Conservation (phyloP, 2,888 invertebrate genomes). For the Apeira syringaria region DNA sequence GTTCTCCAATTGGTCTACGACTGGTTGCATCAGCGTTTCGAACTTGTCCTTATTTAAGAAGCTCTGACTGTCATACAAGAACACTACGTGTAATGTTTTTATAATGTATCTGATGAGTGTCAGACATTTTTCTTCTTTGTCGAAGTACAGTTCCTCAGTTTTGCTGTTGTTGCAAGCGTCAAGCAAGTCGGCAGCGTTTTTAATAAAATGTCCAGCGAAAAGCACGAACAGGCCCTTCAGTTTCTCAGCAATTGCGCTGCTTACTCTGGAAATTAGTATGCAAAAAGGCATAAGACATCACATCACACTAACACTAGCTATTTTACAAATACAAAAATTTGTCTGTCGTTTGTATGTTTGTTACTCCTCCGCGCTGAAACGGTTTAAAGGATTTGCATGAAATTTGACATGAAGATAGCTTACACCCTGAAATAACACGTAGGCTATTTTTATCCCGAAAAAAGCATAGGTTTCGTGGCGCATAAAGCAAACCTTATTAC, state of each 20-base stretch:
- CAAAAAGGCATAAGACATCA: no score
- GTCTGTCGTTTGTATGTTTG: no score
- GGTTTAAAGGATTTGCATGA: no score
- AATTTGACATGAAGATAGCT: no score
- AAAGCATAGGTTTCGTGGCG: no score
- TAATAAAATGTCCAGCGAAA: conserved; percentile 94
- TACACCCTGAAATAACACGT: no score
- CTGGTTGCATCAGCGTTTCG: conserved; percentile 91
- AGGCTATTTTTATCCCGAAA: no score
- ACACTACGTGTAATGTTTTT: conserved; percentile 89
- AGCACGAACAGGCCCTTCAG: conserved; percentile 94
- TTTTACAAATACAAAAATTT: no score
- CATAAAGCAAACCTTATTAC: no score
- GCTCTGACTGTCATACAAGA: conserved; percentile 91
- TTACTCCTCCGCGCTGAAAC: no score
- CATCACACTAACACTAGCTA: no score
- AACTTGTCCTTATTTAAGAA: conserved; percentile 94
- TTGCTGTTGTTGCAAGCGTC: conserved; percentile 87
- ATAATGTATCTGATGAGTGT: conserved; percentile 88
- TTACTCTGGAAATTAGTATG: conserved; percentile 85
- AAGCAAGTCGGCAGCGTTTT: conserved; percentile 90
- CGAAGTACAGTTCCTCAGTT: conserved; percentile 76
- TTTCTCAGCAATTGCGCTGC: conserved; percentile 90
- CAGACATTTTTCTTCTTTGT: conserved; percentile 82
- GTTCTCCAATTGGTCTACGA: conserved; percentile 95